These are phyloP conservation scores for Cantharis rufa DNA, from an alignment of 2,888 invertebrate species.

Conservation along the genomic window DNA sequence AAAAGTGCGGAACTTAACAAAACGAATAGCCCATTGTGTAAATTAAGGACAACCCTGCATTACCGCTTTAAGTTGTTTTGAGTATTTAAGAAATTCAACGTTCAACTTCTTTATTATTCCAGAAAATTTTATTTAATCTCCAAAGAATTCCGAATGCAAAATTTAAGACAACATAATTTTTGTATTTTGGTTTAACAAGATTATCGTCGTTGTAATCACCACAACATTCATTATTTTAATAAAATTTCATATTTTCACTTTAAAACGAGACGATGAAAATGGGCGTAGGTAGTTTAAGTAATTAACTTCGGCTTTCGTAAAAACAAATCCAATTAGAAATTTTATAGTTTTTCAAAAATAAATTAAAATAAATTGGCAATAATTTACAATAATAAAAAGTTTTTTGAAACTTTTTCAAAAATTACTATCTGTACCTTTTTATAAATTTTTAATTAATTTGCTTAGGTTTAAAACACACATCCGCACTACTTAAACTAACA, in stretches of 20 bases:
- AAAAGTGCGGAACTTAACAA: constrained; percentile 7
- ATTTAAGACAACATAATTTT: background rate
- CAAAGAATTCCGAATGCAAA: background rate
- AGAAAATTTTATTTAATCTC: background rate
- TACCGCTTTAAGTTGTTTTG: constrained; percentile 13
- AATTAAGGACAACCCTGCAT: constrained; percentile 23
- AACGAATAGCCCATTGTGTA: constrained; percentile 23
- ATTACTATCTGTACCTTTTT: background rate
- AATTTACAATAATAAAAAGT: background rate
- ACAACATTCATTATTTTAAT: background rate
- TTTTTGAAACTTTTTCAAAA: background rate
- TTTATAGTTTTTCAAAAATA: background rate
- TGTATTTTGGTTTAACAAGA: background rate
- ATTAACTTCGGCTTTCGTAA: background rate
- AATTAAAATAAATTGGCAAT: background rate
- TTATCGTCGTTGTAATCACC: background rate
- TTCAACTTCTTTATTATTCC: background rate
- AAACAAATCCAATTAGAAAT: background rate
- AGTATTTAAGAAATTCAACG: background rate
- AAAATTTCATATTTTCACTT: background rate
- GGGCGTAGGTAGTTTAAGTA: background rate
- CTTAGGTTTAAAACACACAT: background rate
- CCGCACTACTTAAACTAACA: background rate
- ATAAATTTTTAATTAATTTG: background rate
- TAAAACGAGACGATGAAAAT: background rate